Evolutionary conservation across 2,113 vertebrate species (phyloP).

Genomic region (Cyphomyrus discorhynchus): DNA sequence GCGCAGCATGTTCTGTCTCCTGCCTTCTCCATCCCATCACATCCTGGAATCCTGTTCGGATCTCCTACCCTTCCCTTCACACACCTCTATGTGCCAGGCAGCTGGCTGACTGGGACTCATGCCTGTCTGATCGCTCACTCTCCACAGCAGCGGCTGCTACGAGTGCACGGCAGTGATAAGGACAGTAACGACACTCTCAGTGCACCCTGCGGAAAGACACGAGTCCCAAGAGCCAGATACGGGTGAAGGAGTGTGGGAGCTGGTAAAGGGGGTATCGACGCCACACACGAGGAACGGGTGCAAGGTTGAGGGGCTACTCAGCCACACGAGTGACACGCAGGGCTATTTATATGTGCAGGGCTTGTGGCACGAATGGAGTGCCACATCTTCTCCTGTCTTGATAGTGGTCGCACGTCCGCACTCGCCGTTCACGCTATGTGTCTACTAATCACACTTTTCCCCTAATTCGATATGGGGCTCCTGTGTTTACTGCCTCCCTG

Average conservation of each 20-base stretch:
- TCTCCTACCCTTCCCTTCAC: background rate
- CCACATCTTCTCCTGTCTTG: background rate
- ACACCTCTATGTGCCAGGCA: background rate
- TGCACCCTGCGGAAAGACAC: background rate
- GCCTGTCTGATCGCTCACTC: background rate
- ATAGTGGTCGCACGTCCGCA: background rate
- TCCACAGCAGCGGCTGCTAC: background rate
- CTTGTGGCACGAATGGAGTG: background rate
- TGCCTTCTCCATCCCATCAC: conserved; percentile 4
- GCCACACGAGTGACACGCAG: background rate
- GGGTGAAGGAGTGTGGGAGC: background rate
- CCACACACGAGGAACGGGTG: background rate
- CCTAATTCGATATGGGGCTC: background rate
- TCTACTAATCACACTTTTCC: background rate
- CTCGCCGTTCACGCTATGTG: background rate
- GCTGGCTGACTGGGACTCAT: background rate
- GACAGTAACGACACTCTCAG: background rate
- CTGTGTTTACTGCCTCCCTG: background rate
- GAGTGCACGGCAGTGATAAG: background rate
- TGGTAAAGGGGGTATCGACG: background rate
- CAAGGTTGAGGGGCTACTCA: background rate
- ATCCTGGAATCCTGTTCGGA: background rate
- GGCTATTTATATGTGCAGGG: background rate
- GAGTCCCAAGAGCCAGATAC: background rate
- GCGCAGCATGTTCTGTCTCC: conserved; percentile 18